Conservation (phyloP, 2,888 invertebrate genomes). For the Amphipyra berbera region DNA sequence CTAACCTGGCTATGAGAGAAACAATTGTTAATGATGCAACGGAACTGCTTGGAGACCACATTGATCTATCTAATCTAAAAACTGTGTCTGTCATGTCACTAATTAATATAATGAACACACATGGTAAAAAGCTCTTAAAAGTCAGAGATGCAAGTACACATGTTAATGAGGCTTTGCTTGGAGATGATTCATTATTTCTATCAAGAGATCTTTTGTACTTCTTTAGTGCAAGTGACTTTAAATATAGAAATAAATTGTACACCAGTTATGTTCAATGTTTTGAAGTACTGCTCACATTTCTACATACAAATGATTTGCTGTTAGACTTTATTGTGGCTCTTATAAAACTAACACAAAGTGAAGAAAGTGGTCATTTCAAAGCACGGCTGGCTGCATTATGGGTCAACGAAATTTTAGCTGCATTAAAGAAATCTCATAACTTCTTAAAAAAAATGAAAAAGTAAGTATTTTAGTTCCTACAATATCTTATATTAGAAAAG, state of each 20-base stretch:
- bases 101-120: conserved; percentile 68
- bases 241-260: conserved; percentile 64
- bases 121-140: conserved; percentile 73
- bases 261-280: conserved; percentile 83
- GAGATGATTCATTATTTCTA: conserved; percentile 77
- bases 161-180: conserved; percentile 74
- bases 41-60: conserved; percentile 73
- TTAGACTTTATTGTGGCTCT: conserved; percentile 83
- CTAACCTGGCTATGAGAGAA: conserved; percentile 73
- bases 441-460: conserved; percentile 70
- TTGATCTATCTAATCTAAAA: conserved; percentile 76
- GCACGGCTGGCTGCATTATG: conserved; percentile 86
- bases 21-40: conserved; percentile 77
- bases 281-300: conserved; percentile 86
- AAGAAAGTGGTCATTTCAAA: conserved; percentile 68
- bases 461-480: conserved; percentile 64
- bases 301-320: conserved; percentile 87
- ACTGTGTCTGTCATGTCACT: conserved; percentile 72
- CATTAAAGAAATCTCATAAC: conserved; percentile 78
- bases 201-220: conserved; percentile 75
- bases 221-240: conserved; percentile 67
- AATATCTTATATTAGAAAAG: too few species aligned
- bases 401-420: conserved; percentile 85
- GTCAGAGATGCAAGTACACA: conserved; percentile 60
- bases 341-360: conserved; percentile 77